These are phyloP conservation scores for Elachura formosa DNA, from an alignment of 2,113 vertebrate genomes.

Conservation along the genomic window DNA sequence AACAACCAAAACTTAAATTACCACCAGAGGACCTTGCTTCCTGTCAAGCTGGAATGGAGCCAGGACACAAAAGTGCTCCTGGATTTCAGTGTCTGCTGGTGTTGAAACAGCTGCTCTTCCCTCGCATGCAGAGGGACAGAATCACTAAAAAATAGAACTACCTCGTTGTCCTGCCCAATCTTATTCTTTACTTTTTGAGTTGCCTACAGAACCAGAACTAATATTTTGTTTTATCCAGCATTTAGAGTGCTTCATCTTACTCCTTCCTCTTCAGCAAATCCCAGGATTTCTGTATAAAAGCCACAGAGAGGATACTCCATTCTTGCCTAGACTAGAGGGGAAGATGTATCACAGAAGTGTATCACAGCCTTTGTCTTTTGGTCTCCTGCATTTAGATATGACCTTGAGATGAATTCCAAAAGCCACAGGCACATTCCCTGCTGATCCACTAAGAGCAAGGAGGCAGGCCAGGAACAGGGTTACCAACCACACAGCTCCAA, in stretches of 20 bases:
- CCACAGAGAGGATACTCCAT: rapidly evolving
- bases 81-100: not conserved
- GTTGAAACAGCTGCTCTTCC: not conserved
- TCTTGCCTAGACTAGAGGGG: not conserved
- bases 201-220: not conserved
- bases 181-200: not conserved
- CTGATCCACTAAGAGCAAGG: not conserved
- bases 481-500: not conserved
- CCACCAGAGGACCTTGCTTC: not conserved
- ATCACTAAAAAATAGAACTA: not conserved
- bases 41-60: not conserved
- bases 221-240: not conserved
- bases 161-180: not conserved
- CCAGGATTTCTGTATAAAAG: not conserved
- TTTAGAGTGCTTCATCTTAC: not conserved
- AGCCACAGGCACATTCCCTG: not conserved
- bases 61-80: not conserved
- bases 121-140: not conserved
- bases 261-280: not conserved
- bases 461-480: not conserved
- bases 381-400: not conserved
- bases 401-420: conserved; percentile 9
- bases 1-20: not conserved
- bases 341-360: rapidly evolving
- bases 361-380: not conserved